Conservation (phyloP, 30 jellyfish, hydroid and myxozoan species). For the Hydractinia echinata region DNA sequence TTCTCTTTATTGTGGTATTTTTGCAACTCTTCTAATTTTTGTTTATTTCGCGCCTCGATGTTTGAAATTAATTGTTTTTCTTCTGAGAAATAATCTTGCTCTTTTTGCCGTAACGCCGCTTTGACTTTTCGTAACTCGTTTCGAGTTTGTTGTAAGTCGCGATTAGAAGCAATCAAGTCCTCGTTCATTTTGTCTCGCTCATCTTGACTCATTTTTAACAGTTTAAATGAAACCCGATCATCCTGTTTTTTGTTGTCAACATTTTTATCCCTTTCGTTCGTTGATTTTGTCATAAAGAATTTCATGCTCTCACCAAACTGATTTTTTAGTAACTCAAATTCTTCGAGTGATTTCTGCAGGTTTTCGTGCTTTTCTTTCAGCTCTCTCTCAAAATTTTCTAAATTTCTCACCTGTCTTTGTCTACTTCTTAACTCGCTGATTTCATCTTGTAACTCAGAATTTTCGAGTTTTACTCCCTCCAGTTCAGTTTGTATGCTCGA, state of each 20-base stretch:
- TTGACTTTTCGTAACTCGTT: constrained; percentile 37
- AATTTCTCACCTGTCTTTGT: neutral
- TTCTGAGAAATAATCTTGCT: constrained; percentile 45
- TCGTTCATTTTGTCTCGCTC: constrained; percentile 42
- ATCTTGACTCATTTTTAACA: constrained; percentile 22
- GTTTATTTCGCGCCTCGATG: constrained; percentile 57
- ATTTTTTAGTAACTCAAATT: constrained; percentile 17
- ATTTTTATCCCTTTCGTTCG: neutral
- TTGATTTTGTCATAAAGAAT: neutral
- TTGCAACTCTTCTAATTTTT: constrained; percentile 56
- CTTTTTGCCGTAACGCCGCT: constrained; percentile 25
- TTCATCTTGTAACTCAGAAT: constrained; percentile 19
- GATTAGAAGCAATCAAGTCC: constrained; percentile 19
- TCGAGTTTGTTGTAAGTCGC: constrained; percentile 23
- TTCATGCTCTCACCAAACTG: constrained; percentile 18
- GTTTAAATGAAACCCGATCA: constrained; percentile 18
- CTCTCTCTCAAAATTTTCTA: constrained; percentile 9
- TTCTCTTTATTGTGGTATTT: constrained; percentile 49
- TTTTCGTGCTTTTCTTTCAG: constrained; percentile 12
- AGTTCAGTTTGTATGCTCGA: constrained; percentile 3
- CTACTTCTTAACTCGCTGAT: neutral
- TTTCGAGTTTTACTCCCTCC: constrained; percentile 29
- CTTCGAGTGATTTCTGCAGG: constrained; percentile 7
- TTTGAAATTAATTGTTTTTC: constrained; percentile 50
- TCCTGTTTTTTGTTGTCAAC: neutral